Percentiles rank a stretch among this genome's conserved stretches.
Conservation (phyloP, 2,888 invertebrate genomes). For the Nesidiocoris tenuis region DNA sequence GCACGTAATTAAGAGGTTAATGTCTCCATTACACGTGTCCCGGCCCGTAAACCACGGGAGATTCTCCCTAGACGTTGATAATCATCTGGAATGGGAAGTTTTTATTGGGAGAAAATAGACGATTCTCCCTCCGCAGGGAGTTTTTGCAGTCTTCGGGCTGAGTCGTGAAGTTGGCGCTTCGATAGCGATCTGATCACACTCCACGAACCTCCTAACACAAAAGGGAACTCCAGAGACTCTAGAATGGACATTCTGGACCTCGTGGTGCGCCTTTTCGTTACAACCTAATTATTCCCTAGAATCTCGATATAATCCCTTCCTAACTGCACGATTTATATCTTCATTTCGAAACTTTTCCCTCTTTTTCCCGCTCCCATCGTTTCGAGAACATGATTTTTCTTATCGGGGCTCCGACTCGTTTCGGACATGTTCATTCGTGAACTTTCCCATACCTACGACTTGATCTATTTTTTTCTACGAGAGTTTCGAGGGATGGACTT, state of each 20-base stretch:
- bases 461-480: background rate
- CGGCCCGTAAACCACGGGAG: constrained; percentile 26
- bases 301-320: background rate
- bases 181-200: constrained; percentile 42
- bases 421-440: background rate
- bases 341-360: background rate
- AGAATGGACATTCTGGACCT: background rate
- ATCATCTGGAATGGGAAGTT: constrained; percentile 33
- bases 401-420: background rate
- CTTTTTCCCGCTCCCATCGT: background rate
- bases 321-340: constrained; percentile 7
- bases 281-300: background rate
- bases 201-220: constrained; percentile 14
- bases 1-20: constrained; percentile 42
- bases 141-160: background rate
- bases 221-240: background rate
- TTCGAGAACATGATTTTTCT: constrained; percentile 7
- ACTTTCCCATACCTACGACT: constrained; percentile 8
- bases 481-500: background rate
- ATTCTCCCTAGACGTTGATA: constrained; percentile 1
- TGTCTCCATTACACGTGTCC: constrained; percentile 43
- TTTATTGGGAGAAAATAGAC: background rate
- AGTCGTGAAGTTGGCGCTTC: constrained; percentile 38
- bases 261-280: background rate
- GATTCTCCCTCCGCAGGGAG: no score